Percentiles rank a stretch among this genome's conserved stretches.
These are phyloP conservation scores for Lumbricus terrestris DNA, from an alignment of 2,888 invertebrate species.

Conservation along the genomic window DNA sequence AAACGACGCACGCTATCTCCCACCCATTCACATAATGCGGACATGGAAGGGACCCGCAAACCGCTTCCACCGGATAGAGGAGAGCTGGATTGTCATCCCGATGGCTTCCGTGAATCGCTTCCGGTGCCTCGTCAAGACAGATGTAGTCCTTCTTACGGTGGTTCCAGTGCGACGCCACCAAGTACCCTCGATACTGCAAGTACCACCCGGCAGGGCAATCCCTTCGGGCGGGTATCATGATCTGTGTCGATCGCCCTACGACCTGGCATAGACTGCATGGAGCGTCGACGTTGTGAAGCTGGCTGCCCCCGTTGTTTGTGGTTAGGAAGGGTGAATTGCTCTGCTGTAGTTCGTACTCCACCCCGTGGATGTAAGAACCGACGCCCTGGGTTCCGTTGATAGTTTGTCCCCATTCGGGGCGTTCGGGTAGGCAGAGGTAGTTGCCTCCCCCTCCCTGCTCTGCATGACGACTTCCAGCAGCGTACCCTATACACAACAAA, in stretches of 20 bases:
- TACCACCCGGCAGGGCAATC: slow-evolving; percentile 40
- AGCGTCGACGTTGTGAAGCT: slow-evolving; percentile 29
- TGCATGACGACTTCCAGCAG: not conserved
- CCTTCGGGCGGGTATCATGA: slow-evolving; percentile 38
- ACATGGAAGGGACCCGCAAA: slow-evolving; percentile 43
- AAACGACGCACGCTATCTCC: slow-evolving; percentile 42
- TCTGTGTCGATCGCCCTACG: slow-evolving; percentile 11
- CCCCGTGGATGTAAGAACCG: slow-evolving; percentile 26
- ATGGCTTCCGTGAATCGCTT: slow-evolving; percentile 33
- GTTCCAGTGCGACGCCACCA: slow-evolving; percentile 31
- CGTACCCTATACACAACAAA: not conserved
- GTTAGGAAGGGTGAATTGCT: slow-evolving; percentile 3
- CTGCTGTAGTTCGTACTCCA: slow-evolving; percentile 27
- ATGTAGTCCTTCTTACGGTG: slow-evolving; percentile 31
- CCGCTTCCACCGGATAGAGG: slow-evolving; percentile 36
- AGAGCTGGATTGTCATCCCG: slow-evolving; percentile 33
- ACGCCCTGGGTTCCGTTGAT: not conserved
- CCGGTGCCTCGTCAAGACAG: slow-evolving; percentile 39
- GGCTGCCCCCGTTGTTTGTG: slow-evolving; percentile 14
- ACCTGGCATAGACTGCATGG: slow-evolving; percentile 39
- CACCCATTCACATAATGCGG: slow-evolving; percentile 38
- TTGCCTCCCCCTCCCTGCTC: slow-evolving; percentile 31
- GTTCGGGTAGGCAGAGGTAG: slow-evolving; percentile 31
- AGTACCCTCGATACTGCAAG: slow-evolving; percentile 40
- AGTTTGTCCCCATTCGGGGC: slow-evolving; percentile 25